Evolutionary conservation across 2,797 vertebrate genomes (phyloP).

Genomic region (Linurgus olivaceus): DNA sequence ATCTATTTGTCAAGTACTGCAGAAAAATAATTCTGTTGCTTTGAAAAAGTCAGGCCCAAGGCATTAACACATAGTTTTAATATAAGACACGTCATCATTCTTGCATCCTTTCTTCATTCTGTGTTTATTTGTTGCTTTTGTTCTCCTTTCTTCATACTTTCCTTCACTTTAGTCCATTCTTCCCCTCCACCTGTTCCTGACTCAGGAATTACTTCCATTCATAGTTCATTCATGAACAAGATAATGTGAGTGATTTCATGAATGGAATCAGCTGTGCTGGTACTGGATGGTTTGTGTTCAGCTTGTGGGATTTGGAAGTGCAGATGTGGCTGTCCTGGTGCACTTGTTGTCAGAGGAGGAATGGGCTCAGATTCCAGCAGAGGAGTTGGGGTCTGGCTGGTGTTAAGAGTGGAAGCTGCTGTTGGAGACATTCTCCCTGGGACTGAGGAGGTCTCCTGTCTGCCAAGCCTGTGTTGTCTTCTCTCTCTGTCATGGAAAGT

Average conservation of each 20-base stretch:
- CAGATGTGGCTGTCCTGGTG: background rate
- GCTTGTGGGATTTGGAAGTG: background rate
- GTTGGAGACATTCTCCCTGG: background rate
- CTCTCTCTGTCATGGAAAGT: background rate
- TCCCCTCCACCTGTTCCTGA: slow-evolving; percentile 21
- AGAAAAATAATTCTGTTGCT: background rate
- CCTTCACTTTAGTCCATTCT: background rate
- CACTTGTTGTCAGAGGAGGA: background rate
- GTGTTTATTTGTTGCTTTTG: background rate
- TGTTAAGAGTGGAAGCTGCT: background rate
- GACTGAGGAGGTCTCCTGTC: background rate
- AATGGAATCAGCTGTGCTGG: background rate
- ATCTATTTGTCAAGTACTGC: background rate
- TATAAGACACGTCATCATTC: background rate
- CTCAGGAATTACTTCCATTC: background rate
- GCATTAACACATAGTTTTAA: background rate
- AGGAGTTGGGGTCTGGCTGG: background rate
- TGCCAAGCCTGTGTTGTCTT: background rate
- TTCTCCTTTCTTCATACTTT: background rate
- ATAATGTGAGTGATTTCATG: background rate
- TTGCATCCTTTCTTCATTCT: background rate
- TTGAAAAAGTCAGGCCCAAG: background rate
- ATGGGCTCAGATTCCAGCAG: background rate
- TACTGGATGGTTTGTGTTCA: background rate
- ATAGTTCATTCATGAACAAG: slow-evolving; percentile 12